These are phyloP conservation scores for Gulo gulo DNA, from an alignment of 2,113 vertebrate species.

Conservation along the genomic window DNA sequence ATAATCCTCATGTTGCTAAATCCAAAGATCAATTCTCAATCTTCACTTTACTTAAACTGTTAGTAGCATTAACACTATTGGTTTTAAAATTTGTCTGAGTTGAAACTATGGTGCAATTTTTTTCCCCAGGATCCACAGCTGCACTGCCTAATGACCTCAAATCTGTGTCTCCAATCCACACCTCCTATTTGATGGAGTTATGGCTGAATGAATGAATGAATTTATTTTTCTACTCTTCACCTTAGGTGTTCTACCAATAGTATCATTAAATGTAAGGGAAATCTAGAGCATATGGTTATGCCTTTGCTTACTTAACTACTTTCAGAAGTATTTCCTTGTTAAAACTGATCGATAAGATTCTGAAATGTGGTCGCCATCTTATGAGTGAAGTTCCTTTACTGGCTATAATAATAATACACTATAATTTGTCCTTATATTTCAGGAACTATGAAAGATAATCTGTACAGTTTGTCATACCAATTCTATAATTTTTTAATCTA, in stretches of 20 bases:
- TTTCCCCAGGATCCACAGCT: neutral
- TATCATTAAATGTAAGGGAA: neutral
- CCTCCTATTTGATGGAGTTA: neutral
- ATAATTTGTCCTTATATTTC: neutral
- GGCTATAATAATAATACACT: neutral
- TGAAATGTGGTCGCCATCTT: slow-evolving; percentile 1
- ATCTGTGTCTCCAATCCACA: neutral
- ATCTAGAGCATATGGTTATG: neutral
- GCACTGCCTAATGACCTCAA: neutral
- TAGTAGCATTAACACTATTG: neutral
- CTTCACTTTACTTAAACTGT: neutral
- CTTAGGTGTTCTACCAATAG: neutral
- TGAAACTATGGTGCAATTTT: neutral
- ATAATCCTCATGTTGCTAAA: neutral
- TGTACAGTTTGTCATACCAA: neutral
- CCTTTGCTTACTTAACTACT: slow-evolving; percentile 17
- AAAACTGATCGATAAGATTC: neutral
- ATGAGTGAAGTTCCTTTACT: neutral
- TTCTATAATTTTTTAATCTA: neutral
- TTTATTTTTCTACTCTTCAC: neutral
- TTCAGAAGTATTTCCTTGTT: slow-evolving; percentile 6
- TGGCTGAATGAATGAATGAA: neutral
- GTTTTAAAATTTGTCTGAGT: neutral
- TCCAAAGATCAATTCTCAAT: neutral
- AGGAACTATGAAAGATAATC: neutral